A percentile compares a stretch with the other conserved stretches of the same genome.
Evolutionary conservation across 2,113 vertebrate species (phyloP).

Genomic region (Thunnus maccoyii): DNA sequence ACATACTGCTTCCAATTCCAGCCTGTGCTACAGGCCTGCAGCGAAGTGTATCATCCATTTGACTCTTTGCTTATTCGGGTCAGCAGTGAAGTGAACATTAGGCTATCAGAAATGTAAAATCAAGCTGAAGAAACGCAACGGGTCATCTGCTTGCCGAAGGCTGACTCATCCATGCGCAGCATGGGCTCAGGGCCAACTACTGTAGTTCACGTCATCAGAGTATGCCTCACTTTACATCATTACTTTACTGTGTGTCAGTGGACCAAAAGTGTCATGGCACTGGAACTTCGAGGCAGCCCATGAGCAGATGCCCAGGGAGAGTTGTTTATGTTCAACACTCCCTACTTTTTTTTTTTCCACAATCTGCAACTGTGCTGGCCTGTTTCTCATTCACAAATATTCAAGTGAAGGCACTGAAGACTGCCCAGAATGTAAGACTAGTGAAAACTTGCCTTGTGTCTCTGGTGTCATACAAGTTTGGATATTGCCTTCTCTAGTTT

Average conservation of each 20-base stretch:
- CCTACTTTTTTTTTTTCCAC: not conserved
- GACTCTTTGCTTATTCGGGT: slow-evolving; percentile 33
- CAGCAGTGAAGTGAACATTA: slow-evolving; percentile 20
- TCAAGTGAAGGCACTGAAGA: slow-evolving; percentile 28
- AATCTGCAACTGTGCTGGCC: slow-evolving; percentile 14
- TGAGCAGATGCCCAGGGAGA: slow-evolving; percentile 4
- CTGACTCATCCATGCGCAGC: slow-evolving; percentile 4
- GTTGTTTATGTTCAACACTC: slow-evolving; percentile 6
- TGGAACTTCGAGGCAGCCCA: slow-evolving; percentile 5
- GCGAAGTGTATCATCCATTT: slow-evolving; percentile 32
- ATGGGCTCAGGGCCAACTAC: slow-evolving; percentile 15
- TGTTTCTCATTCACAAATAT: slow-evolving; percentile 46
- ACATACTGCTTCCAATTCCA: slow-evolving; percentile 6
- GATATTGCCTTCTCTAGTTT: slow-evolving; percentile 38
- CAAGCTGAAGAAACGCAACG: slow-evolving; percentile 27
- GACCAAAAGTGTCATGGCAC: not conserved
- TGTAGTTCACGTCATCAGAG: slow-evolving; percentile 44
- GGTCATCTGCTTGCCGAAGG: slow-evolving; percentile 9
- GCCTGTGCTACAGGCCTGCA: slow-evolving; percentile 8
- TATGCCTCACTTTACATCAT: slow-evolving; percentile 34
- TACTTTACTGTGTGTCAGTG: slow-evolving; percentile 4
- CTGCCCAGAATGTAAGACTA: slow-evolving; percentile 54
- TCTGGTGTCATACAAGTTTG: slow-evolving; percentile 16
- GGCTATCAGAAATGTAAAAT: slow-evolving; percentile 32
- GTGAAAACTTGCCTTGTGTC: slow-evolving; percentile 65